Conservation (phyloP, 2,797 vertebrate genomes). For the Acrocephalus scirpaceus region DNA sequence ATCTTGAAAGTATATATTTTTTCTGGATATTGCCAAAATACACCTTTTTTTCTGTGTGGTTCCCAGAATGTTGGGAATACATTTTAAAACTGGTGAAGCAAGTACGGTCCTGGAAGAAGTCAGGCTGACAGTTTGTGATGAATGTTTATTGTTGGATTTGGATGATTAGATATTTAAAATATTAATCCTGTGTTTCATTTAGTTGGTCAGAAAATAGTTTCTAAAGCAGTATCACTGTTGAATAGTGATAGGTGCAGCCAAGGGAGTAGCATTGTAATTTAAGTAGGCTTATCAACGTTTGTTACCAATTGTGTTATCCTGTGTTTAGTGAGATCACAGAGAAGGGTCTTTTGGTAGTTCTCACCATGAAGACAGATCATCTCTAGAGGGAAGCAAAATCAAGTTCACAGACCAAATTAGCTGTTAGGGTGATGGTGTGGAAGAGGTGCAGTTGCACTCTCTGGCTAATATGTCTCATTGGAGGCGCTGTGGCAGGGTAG, state of each 20-base stretch:
- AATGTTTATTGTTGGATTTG: background rate
- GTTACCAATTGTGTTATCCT: background rate
- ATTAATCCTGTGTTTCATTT: background rate
- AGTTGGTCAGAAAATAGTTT: background rate
- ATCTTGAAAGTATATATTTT: background rate
- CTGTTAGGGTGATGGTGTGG: background rate
- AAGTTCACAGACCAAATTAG: background rate
- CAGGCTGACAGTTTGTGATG: background rate
- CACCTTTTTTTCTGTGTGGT: background rate
- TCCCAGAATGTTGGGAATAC: background rate
- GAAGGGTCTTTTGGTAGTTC: background rate
- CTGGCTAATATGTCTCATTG: accelerated
- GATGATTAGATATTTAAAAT: background rate
- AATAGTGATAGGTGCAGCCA: background rate
- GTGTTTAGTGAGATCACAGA: background rate
- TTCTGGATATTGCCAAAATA: background rate
- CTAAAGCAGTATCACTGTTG: background rate
- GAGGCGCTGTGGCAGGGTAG: background rate
- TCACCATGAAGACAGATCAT: background rate
- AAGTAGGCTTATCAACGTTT: background rate
- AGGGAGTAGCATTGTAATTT: background rate
- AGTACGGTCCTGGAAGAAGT: background rate
- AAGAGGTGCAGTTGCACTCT: background rate
- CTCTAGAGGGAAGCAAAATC: background rate
- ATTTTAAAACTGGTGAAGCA: background rate